Percentiles rank a stretch among this genome's conserved stretches.
phyloP scores from a whole-genome alignment of 2,888 invertebrate species.

The Ornithoptera alexandrae region DNA sequence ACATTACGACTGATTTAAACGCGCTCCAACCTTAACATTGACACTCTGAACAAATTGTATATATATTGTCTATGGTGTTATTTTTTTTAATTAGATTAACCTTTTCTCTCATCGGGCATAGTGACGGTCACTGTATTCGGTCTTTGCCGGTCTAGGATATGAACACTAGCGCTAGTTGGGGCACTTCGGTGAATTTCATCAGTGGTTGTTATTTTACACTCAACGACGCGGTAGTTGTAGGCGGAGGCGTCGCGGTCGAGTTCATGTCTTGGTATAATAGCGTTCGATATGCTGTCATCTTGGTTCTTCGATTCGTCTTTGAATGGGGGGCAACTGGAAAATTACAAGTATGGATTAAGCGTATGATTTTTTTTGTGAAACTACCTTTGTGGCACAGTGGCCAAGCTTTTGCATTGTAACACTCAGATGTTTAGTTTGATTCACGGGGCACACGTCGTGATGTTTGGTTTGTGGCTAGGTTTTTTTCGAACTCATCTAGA shows the following conservation, averaged over 20 bases:
- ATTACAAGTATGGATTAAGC: not conserved
- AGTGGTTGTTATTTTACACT: slow-evolving; percentile 72
- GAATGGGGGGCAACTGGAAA: slow-evolving; percentile 67
- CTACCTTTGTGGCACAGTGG: too few species aligned
- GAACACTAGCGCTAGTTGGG: slow-evolving; percentile 43
- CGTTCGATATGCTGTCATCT: slow-evolving; percentile 66
- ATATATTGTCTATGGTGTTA: slow-evolving; percentile 25
- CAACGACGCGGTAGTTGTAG: slow-evolving; percentile 72
- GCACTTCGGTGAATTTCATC: slow-evolving; percentile 61
- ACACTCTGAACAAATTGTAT: slow-evolving; percentile 32
- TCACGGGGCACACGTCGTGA: too few species aligned
- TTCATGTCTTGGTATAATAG: slow-evolving; percentile 59
- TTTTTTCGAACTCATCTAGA: too few species aligned
- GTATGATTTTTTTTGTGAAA: too few species aligned
- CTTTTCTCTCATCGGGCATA: slow-evolving; percentile 80
- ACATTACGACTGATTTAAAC: slow-evolving; percentile 9
- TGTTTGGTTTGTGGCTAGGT: too few species aligned
- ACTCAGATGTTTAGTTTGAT: too few species aligned
- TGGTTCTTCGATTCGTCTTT: slow-evolving; percentile 63
- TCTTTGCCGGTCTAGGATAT: slow-evolving; percentile 50
- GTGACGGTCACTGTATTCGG: slow-evolving; percentile 80
- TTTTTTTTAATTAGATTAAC: slow-evolving; percentile 48
- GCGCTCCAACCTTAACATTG: slow-evolving; percentile 23
- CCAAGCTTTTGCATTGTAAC: too few species aligned
- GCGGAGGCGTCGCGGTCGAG: slow-evolving; percentile 69